Conservation (phyloP, 2,888 invertebrate species). For the Calameuta pallipes region DNA sequence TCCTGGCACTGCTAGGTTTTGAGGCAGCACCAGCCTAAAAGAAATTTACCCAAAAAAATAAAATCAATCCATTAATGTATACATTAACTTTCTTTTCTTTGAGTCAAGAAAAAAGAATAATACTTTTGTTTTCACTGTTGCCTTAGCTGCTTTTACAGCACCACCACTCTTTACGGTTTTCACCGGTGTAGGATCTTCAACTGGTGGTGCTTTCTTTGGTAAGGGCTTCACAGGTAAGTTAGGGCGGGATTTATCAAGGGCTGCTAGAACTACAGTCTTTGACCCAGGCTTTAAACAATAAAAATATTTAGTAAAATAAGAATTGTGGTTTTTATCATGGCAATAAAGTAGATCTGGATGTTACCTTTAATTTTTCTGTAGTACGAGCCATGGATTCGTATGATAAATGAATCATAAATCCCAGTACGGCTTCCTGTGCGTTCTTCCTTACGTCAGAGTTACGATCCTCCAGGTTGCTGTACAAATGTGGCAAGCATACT, state of each 20-base stretch:
- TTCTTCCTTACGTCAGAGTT: slow-evolving; percentile 92
- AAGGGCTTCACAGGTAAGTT: slow-evolving; percentile 85
- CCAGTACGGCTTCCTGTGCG: slow-evolving; percentile 88
- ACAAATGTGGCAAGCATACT: slow-evolving; percentile 81
- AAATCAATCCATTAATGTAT: slow-evolving; percentile 2
- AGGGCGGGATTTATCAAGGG: slow-evolving; percentile 86
- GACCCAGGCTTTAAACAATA: slow-evolving; percentile 73
- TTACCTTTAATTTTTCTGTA: slow-evolving; percentile 82
- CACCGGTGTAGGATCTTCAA: slow-evolving; percentile 68
- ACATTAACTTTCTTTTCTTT: neutral
- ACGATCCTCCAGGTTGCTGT: slow-evolving; percentile 88
- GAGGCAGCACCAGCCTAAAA: slow-evolving; percentile 33
- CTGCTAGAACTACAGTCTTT: slow-evolving; percentile 79
- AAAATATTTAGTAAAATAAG: slow-evolving; percentile 14
- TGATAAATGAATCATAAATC: slow-evolving; percentile 93
- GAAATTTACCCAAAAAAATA: neutral
- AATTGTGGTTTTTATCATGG: slow-evolving; percentile 3
- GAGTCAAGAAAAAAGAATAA: slow-evolving; percentile 10
- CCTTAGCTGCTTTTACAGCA: slow-evolving; percentile 67
- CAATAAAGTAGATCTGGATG: neutral
- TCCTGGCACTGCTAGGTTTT: slow-evolving; percentile 67
- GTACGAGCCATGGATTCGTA: slow-evolving; percentile 83
- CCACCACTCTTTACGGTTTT: slow-evolving; percentile 72
- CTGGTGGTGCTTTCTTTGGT: slow-evolving; percentile 71
- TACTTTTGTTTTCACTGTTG: slow-evolving; percentile 71